Conservation (phyloP, 2,113 vertebrate species). For the Nyctereutes procyonoides region DNA sequence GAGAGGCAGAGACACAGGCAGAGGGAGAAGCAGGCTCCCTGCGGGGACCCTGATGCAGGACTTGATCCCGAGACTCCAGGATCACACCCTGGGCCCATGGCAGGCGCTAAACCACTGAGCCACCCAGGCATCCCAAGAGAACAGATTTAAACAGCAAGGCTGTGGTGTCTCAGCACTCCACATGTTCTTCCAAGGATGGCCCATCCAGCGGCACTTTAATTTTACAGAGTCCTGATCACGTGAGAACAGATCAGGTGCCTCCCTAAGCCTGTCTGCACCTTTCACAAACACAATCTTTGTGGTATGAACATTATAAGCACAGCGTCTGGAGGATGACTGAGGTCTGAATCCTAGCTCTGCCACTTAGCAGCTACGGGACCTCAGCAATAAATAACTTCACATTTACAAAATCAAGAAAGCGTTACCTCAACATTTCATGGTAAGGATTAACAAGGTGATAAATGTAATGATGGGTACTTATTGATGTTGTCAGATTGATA, state of each 20-base stretch:
- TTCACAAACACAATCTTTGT: not conserved
- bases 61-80: too few species aligned
- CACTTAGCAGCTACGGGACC: not conserved
- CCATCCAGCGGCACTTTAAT: not conserved
- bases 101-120: too few species aligned
- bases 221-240: not conserved
- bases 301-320: not conserved
- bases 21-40: too few species aligned
- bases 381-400: not conserved
- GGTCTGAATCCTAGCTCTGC: not conserved
- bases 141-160: not conserved
- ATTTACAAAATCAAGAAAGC: not conserved
- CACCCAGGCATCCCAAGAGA: too few species aligned
- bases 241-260: not conserved
- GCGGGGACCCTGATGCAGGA: too few species aligned
- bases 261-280: not conserved
- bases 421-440: not conserved
- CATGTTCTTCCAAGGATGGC: not conserved
- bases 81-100: too few species aligned
- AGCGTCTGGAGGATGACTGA: not conserved
- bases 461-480: rapidly evolving
- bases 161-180: not conserved
- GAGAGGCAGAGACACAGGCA: too few species aligned
- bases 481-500: not conserved
- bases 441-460: not conserved